Evolutionary conservation across 2,113 vertebrate species (phyloP), one percentile per base, ranked within the genome.

Genomic region (Dipodomys spectabilis): DNA sequence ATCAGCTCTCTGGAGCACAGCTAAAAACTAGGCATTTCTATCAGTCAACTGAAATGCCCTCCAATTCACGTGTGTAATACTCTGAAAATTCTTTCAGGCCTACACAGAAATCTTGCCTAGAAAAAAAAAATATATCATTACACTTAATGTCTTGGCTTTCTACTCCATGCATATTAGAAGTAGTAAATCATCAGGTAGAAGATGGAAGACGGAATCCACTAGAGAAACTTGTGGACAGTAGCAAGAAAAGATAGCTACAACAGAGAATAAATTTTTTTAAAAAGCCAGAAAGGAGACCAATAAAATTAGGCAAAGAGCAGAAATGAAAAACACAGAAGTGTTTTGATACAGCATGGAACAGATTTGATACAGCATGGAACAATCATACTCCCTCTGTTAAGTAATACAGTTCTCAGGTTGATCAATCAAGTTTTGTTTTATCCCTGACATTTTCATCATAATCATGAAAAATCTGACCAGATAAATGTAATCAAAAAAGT

Each of bases 101-200:
- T 74, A 83, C 68, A 88, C 0, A 82, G 65, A 94, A 85, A 92
- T 53, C 62, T 68, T 90, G 78, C 88, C 87, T 94, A 86, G 93
- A 45, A 62, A 49, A 81, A 95, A 95, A 3, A 95, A 97, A 96
- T 86, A 89, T 35, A 39, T 86, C 82, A 82, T 89, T 85, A 93
- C 71, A 75, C 32, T 93, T 92, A 93, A 73, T 69, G 87, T 95
- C 78, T 82, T 93, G 81, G 92, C 93, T 95, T 45, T 85, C 45
- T 77, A 35, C 57, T 88, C 81, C 69, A 49, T 91, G 77, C 62
- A 79, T 72, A 93, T 92, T 78, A 92, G 87, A 93, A 96, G 69
- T 8, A 78, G 78, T 92, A 90, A 90, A 96, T 94, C 73, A 84
- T 72, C 67, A 32, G 22, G 73, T 88, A 30, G 78, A 81, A 95